phyloP scores from a whole-genome alignment of 2,888 invertebrate genomes.

The Trisateles emortualis region DNA sequence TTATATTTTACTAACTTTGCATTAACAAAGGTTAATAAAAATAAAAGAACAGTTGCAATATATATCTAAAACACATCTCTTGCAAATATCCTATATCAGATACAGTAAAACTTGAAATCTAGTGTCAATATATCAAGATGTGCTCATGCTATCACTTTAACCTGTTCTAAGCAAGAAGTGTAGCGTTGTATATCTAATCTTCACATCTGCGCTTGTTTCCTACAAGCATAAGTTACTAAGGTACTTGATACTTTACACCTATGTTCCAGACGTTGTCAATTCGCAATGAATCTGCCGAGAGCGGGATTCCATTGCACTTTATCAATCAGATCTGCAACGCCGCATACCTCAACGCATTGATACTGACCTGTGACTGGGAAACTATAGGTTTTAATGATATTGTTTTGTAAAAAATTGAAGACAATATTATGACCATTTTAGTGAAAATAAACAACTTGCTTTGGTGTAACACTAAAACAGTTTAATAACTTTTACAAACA shows the following conservation, averaged over 20 bases:
- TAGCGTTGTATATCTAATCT: constrained; percentile 78
- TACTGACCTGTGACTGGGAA: constrained; percentile 50
- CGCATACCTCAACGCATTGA: constrained; percentile 69
- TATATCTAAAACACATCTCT: neutral
- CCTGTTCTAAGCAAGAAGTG: constrained; percentile 70
- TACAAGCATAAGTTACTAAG: constrained; percentile 57
- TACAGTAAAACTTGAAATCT: constrained; percentile 1
- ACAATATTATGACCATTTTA: constrained; percentile 8
- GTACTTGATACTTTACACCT: constrained; percentile 54
- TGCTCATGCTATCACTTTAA: constrained; percentile 57
- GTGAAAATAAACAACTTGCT: constrained; percentile 24
- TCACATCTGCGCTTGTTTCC: constrained; percentile 74
- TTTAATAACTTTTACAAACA: constrained; percentile 2
- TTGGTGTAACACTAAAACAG: constrained; percentile 16
- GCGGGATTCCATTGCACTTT: constrained; percentile 65
- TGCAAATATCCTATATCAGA: neutral
- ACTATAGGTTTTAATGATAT: constrained; percentile 51
- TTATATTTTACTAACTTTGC: no score
- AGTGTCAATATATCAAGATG: constrained; percentile 50
- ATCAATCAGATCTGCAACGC: constrained; percentile 73
- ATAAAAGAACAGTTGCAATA: neutral
- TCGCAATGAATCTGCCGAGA: constrained; percentile 65
- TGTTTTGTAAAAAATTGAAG: constrained; percentile 24
- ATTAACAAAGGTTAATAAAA: no score
- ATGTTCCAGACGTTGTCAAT: constrained; percentile 66